Percentiles rank a stretch among this genome's conserved stretches.
phyloP scores from a whole-genome alignment of 2,797 vertebrate species.

The Gambelia wislizenii region DNA sequence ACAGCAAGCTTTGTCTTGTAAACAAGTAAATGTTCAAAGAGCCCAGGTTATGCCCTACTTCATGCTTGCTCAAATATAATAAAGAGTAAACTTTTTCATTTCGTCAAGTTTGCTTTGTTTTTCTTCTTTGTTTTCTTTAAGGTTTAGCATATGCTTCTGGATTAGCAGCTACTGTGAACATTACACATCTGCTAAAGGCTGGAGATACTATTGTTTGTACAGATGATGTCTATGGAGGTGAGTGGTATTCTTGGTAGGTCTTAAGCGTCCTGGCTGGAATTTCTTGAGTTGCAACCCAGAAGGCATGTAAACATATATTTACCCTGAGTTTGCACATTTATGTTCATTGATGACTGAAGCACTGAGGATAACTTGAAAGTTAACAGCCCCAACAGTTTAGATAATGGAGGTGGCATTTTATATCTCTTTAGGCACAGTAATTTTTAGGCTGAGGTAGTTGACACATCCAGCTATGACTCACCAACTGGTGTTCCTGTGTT shows the following conservation, averaged over 20 bases:
- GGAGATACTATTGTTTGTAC: conserved; percentile 90
- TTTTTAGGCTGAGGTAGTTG: neutral
- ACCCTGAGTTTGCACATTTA: neutral
- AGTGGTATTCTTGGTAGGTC: conserved; percentile 18
- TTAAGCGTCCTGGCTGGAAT: neutral
- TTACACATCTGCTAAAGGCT: conserved; percentile 89
- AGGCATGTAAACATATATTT: conserved; percentile 1
- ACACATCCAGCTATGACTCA: neutral
- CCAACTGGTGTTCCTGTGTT: neutral
- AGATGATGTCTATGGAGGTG: conserved; percentile 95
- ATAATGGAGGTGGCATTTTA: neutral
- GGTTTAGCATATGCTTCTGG: conserved; percentile 92
- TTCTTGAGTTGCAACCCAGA: neutral
- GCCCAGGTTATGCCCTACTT: neutral
- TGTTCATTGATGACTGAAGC: too few relatives aligned
- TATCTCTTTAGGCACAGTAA: neutral
- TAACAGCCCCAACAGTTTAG: neutral
- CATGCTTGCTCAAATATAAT: neutral
- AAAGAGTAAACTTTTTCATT: neutral
- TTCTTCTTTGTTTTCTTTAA: conserved; percentile 62
- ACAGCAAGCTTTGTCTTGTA: neutral
- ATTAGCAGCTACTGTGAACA: conserved; percentile 86
- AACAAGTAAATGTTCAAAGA: neutral
- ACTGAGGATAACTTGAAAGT: neutral
- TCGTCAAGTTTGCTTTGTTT: neutral